These are phyloP conservation scores for Chirona hameri DNA, from an alignment of 2,888 invertebrate species.

Conservation along the genomic window DNA sequence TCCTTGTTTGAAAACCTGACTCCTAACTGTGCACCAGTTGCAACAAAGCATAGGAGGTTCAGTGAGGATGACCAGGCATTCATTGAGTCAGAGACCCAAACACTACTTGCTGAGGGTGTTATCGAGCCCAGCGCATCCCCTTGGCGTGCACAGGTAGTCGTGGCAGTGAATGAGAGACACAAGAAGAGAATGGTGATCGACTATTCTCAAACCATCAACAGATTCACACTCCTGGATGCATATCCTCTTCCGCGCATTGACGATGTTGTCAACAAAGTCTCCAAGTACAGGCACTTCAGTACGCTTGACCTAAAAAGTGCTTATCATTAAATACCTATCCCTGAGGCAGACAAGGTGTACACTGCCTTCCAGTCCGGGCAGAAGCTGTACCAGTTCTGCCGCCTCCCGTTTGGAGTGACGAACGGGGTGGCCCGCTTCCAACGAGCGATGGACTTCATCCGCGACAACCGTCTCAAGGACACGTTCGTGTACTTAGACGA, in stretches of 20 bases:
- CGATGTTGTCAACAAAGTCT: conserved; percentile 26
- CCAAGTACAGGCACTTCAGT: conserved; percentile 26
- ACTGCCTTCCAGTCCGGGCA: conserved; percentile 28
- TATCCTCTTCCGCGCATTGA: neutral
- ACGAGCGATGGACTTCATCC: conserved; percentile 29
- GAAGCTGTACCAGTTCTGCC: conserved; percentile 11
- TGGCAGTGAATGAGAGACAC: neutral
- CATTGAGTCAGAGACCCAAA: neutral
- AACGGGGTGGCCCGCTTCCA: conserved; percentile 31
- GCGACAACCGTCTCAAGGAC: conserved; percentile 1
- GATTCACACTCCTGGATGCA: too few relatives aligned
- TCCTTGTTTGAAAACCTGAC: neutral
- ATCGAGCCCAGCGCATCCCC: neutral
- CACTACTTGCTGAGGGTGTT: neutral
- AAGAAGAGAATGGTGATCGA: too few relatives aligned
- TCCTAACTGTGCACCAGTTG: neutral
- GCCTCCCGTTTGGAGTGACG: conserved; percentile 23
- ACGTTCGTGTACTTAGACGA: conserved; percentile 30
- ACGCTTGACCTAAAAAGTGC: neutral
- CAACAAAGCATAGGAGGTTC: neutral
- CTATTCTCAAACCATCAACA: too few relatives aligned
- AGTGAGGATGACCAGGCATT: neutral
- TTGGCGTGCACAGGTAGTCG: neutral
- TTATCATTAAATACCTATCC: conserved; percentile 23
- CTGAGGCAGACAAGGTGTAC: conserved; percentile 6